Evolutionary conservation across 37 sponge, comb jelly and placozoan genomes (phyloP).

Genomic region (Amphimedon queenslandica): DNA sequence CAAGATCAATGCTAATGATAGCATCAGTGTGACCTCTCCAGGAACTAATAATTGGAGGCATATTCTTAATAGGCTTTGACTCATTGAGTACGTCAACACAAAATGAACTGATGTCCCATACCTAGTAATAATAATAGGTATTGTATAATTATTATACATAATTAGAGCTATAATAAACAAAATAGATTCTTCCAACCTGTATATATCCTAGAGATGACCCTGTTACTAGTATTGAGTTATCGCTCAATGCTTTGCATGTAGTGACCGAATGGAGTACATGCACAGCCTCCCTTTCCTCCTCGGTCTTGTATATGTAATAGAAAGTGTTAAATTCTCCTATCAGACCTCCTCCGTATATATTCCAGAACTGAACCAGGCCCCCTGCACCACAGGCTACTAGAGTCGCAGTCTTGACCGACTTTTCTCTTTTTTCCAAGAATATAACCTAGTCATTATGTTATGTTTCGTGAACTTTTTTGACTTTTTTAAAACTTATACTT

Average conservation of each 20-base stretch:
- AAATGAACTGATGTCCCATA: conserved; percentile 67
- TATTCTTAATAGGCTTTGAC: background rate
- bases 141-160: background rate
- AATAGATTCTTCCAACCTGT: conserved; percentile 26
- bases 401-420: conserved; percentile 26
- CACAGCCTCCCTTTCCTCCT: background rate
- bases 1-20: conserved; percentile 57
- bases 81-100: conserved; percentile 16
- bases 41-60: conserved; percentile 35
- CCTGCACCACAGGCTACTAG: conserved; percentile 74
- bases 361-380: conserved; percentile 86
- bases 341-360: conserved; percentile 60
- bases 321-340: conserved; percentile 36
- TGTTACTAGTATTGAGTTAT: conserved; percentile 39
- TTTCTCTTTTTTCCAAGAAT: conserved; percentile 41
- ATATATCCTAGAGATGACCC: conserved; percentile 82
- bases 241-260: conserved; percentile 17
- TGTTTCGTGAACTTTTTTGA: background rate
- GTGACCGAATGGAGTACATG: conserved; percentile 43
- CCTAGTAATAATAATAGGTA: conserved; percentile 15
- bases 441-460: conserved; percentile 45
- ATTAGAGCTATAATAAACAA: no score
- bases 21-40: conserved; percentile 57
- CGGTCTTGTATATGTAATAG: conserved; percentile 14
- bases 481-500: background rate